Base-by-base conservation (phyloP, 2,113 vertebrate genomes). In the Lepisosteus osseus region DNA sequence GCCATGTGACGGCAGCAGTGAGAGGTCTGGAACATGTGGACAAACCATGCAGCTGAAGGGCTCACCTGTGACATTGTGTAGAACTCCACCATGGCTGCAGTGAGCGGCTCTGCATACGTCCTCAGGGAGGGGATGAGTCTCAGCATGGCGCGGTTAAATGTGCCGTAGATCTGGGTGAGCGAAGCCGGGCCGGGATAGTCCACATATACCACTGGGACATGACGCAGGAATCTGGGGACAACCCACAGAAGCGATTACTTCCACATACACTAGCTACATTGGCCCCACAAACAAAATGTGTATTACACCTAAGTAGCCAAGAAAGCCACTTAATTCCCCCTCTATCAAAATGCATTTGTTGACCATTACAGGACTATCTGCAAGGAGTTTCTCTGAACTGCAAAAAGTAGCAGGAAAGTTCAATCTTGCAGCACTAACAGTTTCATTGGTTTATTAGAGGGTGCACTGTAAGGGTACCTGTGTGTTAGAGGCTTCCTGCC, bases 51-150 rank as follows among this genome's bases (percentile, higher is more conserved):
- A 29, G 29, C 29, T 29, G 4, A 11, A 7, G 44, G 40, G 4
- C 7, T 74, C 85, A 98, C 97, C 96, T 99, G 97, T 67, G 97
- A 99, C 97, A 99, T 99, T 43, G 94, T 98, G 84, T 99, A 99
- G 87, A 99, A 99, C 80, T 99, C 97, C 41, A 99, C 97, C 97
- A 99, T 99, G 69, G 97, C 97, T 3, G 97, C 96, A 0, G 97
- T 99, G 47, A 99, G 96, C 0, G 97, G 97, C 54, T 99, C 97
- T 0, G 97, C 97, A 0, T 96, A 99, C 0, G 97, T 98, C 57
- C 97, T 94, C 12, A 99, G 92, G 0, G 96, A 96, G 0, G 97
- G 97, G 77, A 99, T 97, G 72, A 99, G 93, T 29, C 97, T 89
- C 66, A 99, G 89, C 96, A 99, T 99, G 74, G 97, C 97, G 3